Conservation (phyloP, 2,797 vertebrate species). For the Leptatherina wallacei region DNA sequence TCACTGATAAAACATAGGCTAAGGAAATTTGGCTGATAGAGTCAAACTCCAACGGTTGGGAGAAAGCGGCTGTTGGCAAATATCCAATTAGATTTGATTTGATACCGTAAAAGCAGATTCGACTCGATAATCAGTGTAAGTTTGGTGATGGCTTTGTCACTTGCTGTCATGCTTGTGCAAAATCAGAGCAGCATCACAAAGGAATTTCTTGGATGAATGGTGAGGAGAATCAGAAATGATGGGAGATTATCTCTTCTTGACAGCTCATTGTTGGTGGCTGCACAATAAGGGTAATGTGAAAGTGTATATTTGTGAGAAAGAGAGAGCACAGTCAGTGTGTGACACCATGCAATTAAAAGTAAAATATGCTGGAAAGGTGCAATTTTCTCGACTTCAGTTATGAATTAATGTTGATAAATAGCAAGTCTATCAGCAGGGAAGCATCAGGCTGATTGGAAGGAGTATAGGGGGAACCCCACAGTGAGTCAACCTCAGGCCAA, state of each 20-base stretch:
- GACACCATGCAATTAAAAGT: conserved; percentile 61
- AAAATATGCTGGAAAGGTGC: conserved; percentile 28
- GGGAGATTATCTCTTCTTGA: conserved; percentile 50
- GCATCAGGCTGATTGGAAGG: conserved; percentile 38
- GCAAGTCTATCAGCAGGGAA: conserved; percentile 46
- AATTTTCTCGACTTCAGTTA: conserved; percentile 24
- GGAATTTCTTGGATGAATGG: conserved; percentile 24
- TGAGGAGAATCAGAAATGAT: conserved; percentile 49
- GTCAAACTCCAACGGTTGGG: background rate
- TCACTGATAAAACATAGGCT: background rate
- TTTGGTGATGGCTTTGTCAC: conserved; percentile 29
- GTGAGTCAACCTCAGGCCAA: conserved; percentile 32
- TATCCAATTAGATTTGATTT: conserved; percentile 22
- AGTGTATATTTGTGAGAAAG: background rate
- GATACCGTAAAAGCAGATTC: conserved; percentile 27
- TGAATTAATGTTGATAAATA: conserved; percentile 44
- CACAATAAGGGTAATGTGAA: conserved; percentile 17
- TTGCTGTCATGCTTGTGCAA: conserved; percentile 32
- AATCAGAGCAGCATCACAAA: conserved; percentile 44
- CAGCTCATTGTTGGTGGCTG: conserved; percentile 57
- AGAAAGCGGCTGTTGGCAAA: conserved; percentile 16
- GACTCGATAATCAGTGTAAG: conserved; percentile 1
- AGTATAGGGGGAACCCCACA: conserved; percentile 25
- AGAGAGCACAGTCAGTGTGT: conserved; percentile 27
- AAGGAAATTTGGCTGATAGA: background rate